A percentile compares a stretch with the other conserved stretches of the same genome.
These are phyloP conservation scores for human (Homo sapiens) DNA, from an alignment of 2,113 vertebrate species.

Conservation along the genomic window DNA sequence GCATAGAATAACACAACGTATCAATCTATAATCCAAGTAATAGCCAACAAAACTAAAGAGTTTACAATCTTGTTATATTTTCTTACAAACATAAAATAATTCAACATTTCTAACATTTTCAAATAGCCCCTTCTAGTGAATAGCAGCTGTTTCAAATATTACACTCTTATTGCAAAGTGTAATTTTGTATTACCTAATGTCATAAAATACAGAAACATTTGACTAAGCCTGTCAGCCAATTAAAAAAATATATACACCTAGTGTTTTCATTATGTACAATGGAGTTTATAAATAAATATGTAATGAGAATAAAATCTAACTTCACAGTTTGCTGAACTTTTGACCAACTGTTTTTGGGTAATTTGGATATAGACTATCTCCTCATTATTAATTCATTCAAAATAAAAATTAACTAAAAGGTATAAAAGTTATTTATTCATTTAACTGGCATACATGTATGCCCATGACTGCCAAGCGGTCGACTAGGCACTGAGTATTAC, in stretches of 20 bases:
- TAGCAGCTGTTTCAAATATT: neutral
- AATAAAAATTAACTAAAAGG: neutral
- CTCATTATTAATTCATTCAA: slow-evolving; percentile 10
- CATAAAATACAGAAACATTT: neutral
- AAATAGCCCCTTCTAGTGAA: neutral
- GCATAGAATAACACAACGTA: neutral
- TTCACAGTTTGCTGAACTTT: neutral
- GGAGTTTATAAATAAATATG: slow-evolving; percentile 9
- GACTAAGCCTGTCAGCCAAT: neutral
- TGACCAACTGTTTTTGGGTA: neutral
- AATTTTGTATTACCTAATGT: neutral
- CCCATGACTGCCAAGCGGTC: neutral
- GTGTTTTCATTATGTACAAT: neutral
- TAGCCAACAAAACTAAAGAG: neutral
- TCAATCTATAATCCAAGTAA: neutral
- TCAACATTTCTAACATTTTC: neutral
- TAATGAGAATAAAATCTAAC: neutral
- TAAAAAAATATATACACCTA: neutral
- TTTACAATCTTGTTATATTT: neutral
- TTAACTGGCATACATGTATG: neutral
- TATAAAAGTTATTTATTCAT: neutral
- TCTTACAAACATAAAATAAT: neutral
- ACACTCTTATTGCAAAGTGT: neutral
- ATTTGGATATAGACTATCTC: neutral
- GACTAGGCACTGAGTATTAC: neutral